Evolutionary conservation across 2,797 vertebrate genomes (phyloP).

Genomic region (Esox lucius): DNA sequence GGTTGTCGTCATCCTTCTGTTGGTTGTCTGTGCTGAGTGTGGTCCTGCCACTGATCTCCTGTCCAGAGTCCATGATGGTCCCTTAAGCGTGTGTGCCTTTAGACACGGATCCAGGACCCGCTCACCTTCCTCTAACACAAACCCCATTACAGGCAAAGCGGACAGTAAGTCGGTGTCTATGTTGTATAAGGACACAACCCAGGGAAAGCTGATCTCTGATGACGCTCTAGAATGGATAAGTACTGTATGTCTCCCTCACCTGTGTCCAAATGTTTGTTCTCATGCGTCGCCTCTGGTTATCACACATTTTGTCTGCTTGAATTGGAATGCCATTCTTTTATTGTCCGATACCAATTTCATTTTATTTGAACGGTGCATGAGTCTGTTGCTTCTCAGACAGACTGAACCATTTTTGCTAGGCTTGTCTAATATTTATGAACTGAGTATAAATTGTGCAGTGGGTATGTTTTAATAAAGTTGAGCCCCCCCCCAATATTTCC

Average conservation of each 20-base stretch:
- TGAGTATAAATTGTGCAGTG: not conserved
- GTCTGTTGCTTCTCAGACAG: not conserved
- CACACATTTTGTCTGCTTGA: too few relatives aligned
- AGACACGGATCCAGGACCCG: not conserved
- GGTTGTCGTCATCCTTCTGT: not conserved
- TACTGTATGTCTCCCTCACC: too few relatives aligned
- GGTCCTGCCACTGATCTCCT: not conserved
- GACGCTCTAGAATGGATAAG: too few relatives aligned
- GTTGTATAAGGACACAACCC: too few relatives aligned
- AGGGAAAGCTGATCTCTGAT: too few relatives aligned
- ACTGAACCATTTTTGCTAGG: not conserved
- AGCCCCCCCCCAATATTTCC: not conserved
- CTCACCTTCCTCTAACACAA: not conserved
- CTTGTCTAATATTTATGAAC: not conserved
- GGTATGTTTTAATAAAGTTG: not conserved
- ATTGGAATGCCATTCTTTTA: too few relatives aligned
- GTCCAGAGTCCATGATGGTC: not conserved
- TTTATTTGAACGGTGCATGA: too few relatives aligned
- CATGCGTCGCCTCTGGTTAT: too few relatives aligned
- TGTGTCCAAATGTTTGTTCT: too few relatives aligned
- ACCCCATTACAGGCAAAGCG: not conserved
- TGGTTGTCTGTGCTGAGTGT: not conserved
- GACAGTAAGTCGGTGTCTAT: not conserved
- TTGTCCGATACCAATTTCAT: too few relatives aligned
- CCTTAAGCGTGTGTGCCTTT: not conserved